Conservation (phyloP, 2,797 vertebrate genomes). For the Leptoclinus maculatus region DNA sequence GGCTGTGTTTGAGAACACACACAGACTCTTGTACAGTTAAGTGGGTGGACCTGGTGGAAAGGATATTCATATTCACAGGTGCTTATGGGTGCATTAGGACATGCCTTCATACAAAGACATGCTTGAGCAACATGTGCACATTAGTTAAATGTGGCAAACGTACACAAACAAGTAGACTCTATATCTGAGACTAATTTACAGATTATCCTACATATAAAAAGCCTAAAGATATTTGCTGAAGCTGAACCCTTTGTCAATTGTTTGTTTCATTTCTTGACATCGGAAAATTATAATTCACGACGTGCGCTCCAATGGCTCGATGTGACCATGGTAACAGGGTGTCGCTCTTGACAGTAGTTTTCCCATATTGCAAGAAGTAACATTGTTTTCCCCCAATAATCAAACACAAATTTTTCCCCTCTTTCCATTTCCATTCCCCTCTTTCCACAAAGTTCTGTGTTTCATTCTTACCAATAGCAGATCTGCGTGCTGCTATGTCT, state of each 20-base stretch:
- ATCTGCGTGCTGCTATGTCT: neutral
- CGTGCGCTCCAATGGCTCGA: conserved; percentile 17
- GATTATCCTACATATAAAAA: neutral
- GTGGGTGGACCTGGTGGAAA: neutral
- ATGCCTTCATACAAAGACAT: conserved; percentile 1
- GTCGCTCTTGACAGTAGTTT: conserved; percentile 9
- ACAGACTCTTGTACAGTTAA: conserved; percentile 52
- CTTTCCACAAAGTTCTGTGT: neutral
- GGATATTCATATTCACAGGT: conserved; percentile 39
- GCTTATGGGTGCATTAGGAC: conserved; percentile 20
- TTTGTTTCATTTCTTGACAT: conserved; percentile 5
- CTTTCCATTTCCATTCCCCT: neutral
- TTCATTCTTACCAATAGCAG: neutral
- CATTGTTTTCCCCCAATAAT: neutral
- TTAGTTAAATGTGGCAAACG: conserved; percentile 33
- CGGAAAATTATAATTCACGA: conserved; percentile 54
- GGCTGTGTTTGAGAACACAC: conserved; percentile 58
- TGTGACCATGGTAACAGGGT: conserved; percentile 56
- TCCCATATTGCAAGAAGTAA: neutral
- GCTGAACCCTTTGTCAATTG: neutral
- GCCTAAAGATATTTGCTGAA: neutral
- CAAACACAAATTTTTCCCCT: neutral
- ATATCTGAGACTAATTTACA: neutral
- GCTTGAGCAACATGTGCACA: conserved; percentile 9
- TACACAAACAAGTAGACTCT: neutral